phyloP scores from a whole-genome alignment of 2,888 invertebrate genomes.

The Drosophila trichaetosa region DNA sequence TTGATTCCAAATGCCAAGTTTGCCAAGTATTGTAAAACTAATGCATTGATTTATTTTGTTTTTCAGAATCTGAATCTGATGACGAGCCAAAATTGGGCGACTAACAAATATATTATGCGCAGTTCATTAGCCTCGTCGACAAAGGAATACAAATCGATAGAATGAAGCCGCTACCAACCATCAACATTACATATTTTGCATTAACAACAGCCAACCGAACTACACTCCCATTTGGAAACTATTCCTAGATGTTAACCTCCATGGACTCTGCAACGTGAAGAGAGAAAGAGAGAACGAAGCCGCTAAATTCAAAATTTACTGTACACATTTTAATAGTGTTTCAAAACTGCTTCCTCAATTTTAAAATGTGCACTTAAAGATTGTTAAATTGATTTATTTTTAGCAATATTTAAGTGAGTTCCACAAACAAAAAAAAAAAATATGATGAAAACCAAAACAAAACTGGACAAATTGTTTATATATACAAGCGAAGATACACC shows the following conservation, averaged over 20 bases:
- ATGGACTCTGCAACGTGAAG: constrained; percentile 35
- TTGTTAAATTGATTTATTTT: constrained; percentile 51
- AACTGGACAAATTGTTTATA: constrained; percentile 45
- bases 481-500: constrained; percentile 4
- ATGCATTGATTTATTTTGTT: not conserved
- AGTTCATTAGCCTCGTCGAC: constrained; percentile 22
- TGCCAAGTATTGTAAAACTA: not conserved
- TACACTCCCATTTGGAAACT: constrained; percentile 61
- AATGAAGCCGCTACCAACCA: constrained; percentile 28
- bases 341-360: constrained; percentile 33
- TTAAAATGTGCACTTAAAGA: constrained; percentile 55
- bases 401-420: constrained; percentile 52
- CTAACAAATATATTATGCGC: constrained; percentile 56
- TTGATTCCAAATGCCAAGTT: not conserved
- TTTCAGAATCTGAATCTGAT: constrained; percentile 83
- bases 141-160: constrained; percentile 17
- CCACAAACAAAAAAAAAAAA: constrained; percentile 33
- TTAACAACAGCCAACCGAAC: constrained; percentile 62
- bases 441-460: constrained; percentile 19
- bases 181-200: constrained; percentile 45
- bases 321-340: constrained; percentile 50
- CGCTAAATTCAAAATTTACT: constrained; percentile 59
- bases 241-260: constrained; percentile 51
- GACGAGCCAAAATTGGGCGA: constrained; percentile 82
- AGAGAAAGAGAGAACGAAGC: constrained; percentile 43